These are phyloP conservation scores for Gambusia yucatana DNA, from an alignment of 2,797 vertebrate genomes.

Conservation along the genomic window DNA sequence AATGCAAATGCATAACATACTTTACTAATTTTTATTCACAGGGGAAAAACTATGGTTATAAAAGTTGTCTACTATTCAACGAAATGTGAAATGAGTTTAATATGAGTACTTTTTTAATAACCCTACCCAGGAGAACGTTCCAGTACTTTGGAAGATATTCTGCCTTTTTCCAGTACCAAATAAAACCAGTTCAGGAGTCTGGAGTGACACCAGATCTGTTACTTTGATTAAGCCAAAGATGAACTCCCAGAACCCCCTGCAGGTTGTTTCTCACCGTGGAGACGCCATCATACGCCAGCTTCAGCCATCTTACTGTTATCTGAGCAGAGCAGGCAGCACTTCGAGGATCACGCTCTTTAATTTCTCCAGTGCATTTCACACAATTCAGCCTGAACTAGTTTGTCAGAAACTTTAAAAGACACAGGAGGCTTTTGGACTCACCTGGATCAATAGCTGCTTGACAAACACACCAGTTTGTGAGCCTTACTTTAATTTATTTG, in stretches of 20 bases:
- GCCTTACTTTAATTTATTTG: background rate
- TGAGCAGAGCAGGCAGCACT: background rate
- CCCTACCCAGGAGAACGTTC: background rate
- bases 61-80: too few species aligned
- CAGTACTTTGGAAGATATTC: background rate
- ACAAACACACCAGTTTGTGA: background rate
- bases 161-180: background rate
- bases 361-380: background rate
- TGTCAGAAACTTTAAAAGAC: background rate
- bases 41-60: too few species aligned
- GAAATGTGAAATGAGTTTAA: too few species aligned
- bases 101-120: too few species aligned
- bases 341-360: background rate
- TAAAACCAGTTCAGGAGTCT: too few species aligned
- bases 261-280: background rate
- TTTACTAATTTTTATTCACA: too few species aligned
- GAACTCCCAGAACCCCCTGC: background rate
- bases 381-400: background rate
- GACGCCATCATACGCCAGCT: background rate
- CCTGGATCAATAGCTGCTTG: background rate
- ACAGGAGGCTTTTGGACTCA: background rate
- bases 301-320: background rate
- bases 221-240: background rate
- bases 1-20: too few species aligned
- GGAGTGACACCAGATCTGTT: background rate